Evolutionary conservation across 2,113 vertebrate species (phyloP).

Genomic region (Cacatua alba): DNA sequence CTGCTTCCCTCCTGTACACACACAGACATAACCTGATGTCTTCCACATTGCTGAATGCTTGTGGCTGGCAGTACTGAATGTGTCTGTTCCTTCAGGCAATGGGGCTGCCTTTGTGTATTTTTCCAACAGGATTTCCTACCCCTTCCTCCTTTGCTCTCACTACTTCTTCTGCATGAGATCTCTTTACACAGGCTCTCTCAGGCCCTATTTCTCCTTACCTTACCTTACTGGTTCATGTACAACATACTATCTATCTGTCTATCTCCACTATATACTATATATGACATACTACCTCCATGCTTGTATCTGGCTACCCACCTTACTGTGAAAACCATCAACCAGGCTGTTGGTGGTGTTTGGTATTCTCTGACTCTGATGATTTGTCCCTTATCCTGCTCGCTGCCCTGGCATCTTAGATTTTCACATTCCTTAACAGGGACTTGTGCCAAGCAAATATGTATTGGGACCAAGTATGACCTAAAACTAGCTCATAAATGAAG

Average conservation of each 20-base stretch:
- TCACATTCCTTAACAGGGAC: background rate
- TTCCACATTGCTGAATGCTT: background rate
- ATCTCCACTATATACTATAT: background rate
- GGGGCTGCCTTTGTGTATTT: background rate
- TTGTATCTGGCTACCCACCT: background rate
- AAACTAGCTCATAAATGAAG: slow-evolving; percentile 14
- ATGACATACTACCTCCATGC: fast-evolving
- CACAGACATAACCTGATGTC: background rate
- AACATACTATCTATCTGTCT: fast-evolving
- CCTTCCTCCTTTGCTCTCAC: background rate
- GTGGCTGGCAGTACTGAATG: background rate
- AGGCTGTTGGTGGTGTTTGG: background rate
- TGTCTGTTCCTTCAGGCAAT: background rate
- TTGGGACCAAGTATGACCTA: background rate
- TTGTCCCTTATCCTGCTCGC: background rate
- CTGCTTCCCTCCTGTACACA: background rate
- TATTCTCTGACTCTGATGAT: background rate
- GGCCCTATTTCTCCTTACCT: background rate
- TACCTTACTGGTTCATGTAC: fast-evolving
- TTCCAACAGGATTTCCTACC: background rate
- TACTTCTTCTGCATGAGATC: background rate
- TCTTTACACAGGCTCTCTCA: background rate
- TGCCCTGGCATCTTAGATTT: background rate
- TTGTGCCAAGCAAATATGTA: background rate
- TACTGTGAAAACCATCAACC: background rate